phyloP scores from a whole-genome alignment of 2,888 invertebrate species.

The Dorcus hopei region DNA sequence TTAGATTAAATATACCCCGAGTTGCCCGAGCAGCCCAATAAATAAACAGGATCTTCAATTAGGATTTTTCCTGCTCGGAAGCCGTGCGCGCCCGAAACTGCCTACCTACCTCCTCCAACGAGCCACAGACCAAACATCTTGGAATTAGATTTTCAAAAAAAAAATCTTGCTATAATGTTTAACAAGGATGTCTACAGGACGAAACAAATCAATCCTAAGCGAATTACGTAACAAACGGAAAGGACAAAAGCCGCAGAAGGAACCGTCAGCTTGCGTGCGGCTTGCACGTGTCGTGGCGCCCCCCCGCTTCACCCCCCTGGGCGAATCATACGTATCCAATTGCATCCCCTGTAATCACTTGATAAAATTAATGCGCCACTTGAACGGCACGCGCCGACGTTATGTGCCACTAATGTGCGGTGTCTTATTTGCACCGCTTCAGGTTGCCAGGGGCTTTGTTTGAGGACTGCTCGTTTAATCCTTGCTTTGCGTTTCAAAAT shows the following conservation, averaged over 20 bases:
- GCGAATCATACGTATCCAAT: slow-evolving; percentile 40
- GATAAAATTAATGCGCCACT: slow-evolving; percentile 48
- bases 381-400: slow-evolving; percentile 39
- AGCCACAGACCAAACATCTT: neutral
- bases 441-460: neutral
- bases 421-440: slow-evolving; percentile 17
- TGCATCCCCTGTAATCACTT: slow-evolving; percentile 44
- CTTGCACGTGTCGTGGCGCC: slow-evolving; percentile 33
- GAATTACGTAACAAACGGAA: slow-evolving; percentile 5
- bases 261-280: slow-evolving; percentile 26
- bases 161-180: too few relatives aligned
- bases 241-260: neutral
- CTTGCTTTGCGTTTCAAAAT: too few relatives aligned
- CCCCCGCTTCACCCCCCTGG: slow-evolving; percentile 23
- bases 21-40: slow-evolving; percentile 44
- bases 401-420: slow-evolving; percentile 25
- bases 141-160: too few relatives aligned
- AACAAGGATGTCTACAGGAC: neutral
- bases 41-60: slow-evolving; percentile 49
- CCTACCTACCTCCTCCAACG: neutral
- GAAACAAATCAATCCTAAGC: slow-evolving; percentile 5
- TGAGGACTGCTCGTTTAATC: too few relatives aligned
- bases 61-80: slow-evolving; percentile 38
- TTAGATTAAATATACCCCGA: slow-evolving; percentile 52
- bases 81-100: neutral